Evolutionary conservation across 1,140 invertebrate genomes (phyloP).

Genomic region (Neomicropteryx cornuta): DNA sequence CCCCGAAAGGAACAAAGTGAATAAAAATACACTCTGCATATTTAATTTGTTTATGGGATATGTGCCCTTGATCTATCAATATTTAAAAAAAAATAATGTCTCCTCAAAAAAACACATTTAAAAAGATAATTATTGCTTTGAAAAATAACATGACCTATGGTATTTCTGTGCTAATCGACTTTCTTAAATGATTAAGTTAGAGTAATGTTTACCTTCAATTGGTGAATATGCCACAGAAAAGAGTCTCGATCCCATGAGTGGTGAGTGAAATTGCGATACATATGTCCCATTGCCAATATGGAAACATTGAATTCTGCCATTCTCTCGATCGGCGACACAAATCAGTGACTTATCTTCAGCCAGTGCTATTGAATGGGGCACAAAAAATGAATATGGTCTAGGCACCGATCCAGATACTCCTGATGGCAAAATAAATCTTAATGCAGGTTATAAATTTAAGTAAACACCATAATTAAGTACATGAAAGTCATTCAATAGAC

Average conservation of each 20-base stretch:
- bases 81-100: not conserved
- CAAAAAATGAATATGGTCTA: constrained; percentile 47
- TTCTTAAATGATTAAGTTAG: no score
- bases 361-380: constrained; percentile 78
- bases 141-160: no score
- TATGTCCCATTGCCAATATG: constrained; percentile 50
- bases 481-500: no score
- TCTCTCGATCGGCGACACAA: constrained; percentile 86
- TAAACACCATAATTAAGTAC: no score
- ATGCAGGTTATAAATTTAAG: not conserved
- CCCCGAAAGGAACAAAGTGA: no score
- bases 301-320: constrained; percentile 78
- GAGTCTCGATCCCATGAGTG: constrained; percentile 48
- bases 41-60: not conserved
- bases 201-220: constrained; percentile 20
- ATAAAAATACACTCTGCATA: not conserved
- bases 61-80: not conserved
- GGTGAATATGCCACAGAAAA: constrained; percentile 60
- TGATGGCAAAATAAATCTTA: not conserved
- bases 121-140: not conserved
- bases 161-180: no score
- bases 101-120: not conserved
- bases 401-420: constrained; percentile 22
- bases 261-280: constrained; percentile 43
- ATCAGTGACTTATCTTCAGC: constrained; percentile 61